Base-by-base conservation (phyloP, 2,113 vertebrate genomes). In the Rhinolophus ferrumequinum region DNA sequence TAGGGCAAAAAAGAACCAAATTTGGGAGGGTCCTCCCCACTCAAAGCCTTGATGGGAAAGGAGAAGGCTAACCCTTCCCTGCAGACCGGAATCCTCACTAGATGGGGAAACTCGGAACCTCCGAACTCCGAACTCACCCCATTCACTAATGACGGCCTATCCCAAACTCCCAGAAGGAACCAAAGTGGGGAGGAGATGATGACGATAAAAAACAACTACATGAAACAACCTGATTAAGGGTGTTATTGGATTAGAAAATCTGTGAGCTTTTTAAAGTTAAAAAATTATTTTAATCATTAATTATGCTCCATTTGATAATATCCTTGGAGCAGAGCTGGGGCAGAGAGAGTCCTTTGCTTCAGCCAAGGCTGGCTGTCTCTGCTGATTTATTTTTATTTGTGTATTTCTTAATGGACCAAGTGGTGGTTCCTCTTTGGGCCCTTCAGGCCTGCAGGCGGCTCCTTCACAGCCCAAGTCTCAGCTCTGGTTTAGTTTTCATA, bases 311-410 rank as follows among this genome's bases (percentile, higher is more conserved):
- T 50, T 93, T 24, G 5, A 33, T 87, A 67, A 30, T 52, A 77
- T 58, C 50, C 66, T 64, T 44, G 30, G 30, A 90, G n/a, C 81
- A 67, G 41, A 8, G 21, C 44, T 56, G 22, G 83, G 72, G 33
- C 47, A 35, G 14, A 69, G 4, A n/a, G 28, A 64, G 67, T n/a
- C 84, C 76, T 95, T 95, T 95, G 62, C 60, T 69, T 66, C 6
- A 3, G 35, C 83, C 16, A 50, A 28, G 35, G 35, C 47, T 90
- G 56, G 50, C 75, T 73, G 88, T 54, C 76, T 93, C 13, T 12
- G 5, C 85, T 88, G 50, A 95, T 85, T 82, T 94, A 95, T 95
- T 95, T 75, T 95, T 92, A 94, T 79, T 90, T 95, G 85, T 69
- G 22, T 90, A 85, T 96, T 95, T 96, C 79, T 86, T 96, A 95